Base-by-base conservation (phyloP, 2,888 invertebrate species). In the Meganola albula region DNA sequence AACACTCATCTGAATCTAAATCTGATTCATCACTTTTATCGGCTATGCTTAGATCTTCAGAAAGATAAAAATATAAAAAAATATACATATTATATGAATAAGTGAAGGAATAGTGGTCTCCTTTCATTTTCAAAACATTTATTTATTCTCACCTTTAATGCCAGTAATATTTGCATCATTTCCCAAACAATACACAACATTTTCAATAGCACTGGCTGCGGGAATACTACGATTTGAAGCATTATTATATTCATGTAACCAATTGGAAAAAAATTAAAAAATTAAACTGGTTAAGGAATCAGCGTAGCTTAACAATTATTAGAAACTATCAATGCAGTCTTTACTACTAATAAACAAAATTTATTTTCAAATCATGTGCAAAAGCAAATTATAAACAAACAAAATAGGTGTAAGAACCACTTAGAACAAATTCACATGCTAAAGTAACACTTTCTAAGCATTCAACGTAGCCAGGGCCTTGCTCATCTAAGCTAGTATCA, bases 221-320 rank as follows among this genome's bases (percentile, higher is more conserved):
- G 18, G 11, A 27, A 33, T 39, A 35, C 16, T 35, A 31, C 32
- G 28, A 39, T 39, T 20, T 28, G 21, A 35, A 26, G 35, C 31
- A 14, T 36, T 27, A 25, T 25, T 34, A 38, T 29, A 23, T 12
- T 23, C 23, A 32, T 27, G 32, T 12, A 38, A 21, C 29, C 24
- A 31, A 40, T 36, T 40, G 34, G 34, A 27, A 30, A 37, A 34
- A 20, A 34, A 35, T 35, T 31, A 32, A 12, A 12, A 24, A 9
- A 9, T 30, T 1, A 8, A 30, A 16, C 12, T 8, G 25, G n/a
- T n/a, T n/a, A n/a, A n/a, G n/a, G n/a, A n/a, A n/a, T n/a, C n/a
- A n/a, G n/a, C n/a, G n/a, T n/a, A n/a, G n/a, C n/a, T n/a, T n/a
- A n/a, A n/a, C n/a, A n/a, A n/a, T n/a, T n/a, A n/a, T n/a, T n/a